Conservation (phyloP, 2,888 invertebrate species). For the Limnephilus marmoratus region DNA sequence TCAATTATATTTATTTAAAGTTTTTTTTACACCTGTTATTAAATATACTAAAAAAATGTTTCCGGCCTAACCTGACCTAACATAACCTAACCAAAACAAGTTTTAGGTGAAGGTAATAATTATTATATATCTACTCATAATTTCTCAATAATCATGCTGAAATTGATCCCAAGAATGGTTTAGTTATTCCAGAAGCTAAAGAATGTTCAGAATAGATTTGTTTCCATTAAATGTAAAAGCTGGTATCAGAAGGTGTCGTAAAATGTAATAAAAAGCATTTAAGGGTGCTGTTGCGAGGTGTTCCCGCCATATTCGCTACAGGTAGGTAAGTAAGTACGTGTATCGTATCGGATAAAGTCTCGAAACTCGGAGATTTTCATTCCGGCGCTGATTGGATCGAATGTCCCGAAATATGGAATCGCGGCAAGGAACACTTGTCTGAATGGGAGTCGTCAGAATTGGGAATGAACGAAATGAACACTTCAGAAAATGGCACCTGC, state of each 20-base stretch:
- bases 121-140: neutral
- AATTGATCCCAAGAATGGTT: neutral
- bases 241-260: neutral
- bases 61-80: no score
- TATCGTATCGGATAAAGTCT: neutral
- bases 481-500: constrained; percentile 24
- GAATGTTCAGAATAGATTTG: neutral
- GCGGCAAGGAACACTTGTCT: neutral
- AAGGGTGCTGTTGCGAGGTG: neutral
- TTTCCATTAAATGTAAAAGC: neutral
- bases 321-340: neutral
- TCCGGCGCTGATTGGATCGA: constrained; percentile 27
- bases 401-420: constrained; percentile 25
- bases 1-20: no score
- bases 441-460: constrained; percentile 4
- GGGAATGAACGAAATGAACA: constrained; percentile 21
- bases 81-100: no score
- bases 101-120: no score
- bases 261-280: neutral
- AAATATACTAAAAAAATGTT: no score
- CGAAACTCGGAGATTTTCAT: constrained; percentile 12
- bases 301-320: neutral
- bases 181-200: neutral
- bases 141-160: neutral
- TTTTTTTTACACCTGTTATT: no score